phyloP scores from a whole-genome alignment of 2,797 vertebrate genomes.

The Xenentodon cancila region DNA sequence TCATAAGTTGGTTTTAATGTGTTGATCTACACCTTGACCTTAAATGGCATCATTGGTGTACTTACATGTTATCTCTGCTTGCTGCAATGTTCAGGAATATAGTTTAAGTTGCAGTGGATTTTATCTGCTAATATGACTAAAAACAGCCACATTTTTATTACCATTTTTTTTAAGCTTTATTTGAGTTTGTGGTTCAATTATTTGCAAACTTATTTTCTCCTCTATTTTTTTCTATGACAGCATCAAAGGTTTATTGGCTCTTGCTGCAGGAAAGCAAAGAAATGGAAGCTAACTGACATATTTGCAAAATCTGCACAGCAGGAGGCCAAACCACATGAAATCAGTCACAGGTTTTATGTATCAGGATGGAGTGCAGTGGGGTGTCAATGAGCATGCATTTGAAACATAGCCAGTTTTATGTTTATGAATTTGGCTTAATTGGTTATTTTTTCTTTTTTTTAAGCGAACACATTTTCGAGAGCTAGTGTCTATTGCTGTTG shows the following conservation, averaged over 20 bases:
- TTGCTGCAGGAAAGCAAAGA: conserved; percentile 33
- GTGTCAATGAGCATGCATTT: conserved; percentile 53
- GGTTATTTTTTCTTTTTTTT: too few relatives aligned
- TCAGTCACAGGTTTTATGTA: conserved; percentile 53
- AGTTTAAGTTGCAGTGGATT: background rate
- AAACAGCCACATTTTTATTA: background rate
- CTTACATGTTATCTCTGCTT: too few relatives aligned
- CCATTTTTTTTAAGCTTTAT: background rate
- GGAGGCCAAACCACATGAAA: conserved; percentile 41
- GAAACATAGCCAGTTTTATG: conserved; percentile 43
- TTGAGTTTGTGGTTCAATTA: conserved; percentile 1
- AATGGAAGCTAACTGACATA: conserved; percentile 35
- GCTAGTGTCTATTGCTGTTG: conserved; percentile 1
- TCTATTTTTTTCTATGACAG: conserved; percentile 18
- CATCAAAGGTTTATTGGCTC: conserved; percentile 13
- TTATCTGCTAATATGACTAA: background rate
- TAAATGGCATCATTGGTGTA: too few relatives aligned
- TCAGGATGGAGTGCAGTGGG: conserved; percentile 44
- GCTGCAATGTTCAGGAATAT: too few relatives aligned
- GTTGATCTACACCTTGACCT: too few relatives aligned
- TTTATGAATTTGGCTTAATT: conserved; percentile 58
- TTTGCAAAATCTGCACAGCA: conserved; percentile 45
- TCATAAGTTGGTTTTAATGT: too few relatives aligned
- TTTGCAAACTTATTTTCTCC: too few relatives aligned
- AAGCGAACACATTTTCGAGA: conserved; percentile 41